These are phyloP conservation scores for Drosophila rhopaloa DNA, from an alignment of 1,140 invertebrate genomes.

Conservation along the genomic window DNA sequence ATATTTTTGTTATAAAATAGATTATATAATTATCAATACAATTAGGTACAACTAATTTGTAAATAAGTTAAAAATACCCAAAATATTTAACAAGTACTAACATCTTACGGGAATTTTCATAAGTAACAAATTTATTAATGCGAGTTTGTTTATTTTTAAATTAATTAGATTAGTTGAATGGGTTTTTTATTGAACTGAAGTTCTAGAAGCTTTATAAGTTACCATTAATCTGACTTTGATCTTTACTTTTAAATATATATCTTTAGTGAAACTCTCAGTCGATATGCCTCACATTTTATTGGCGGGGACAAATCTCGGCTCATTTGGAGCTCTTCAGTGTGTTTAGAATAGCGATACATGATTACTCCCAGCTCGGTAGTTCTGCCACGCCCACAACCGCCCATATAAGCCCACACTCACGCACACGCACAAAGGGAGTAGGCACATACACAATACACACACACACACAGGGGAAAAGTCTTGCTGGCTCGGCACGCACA, in stretches of 20 bases:
- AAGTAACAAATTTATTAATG: too few species aligned
- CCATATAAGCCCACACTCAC: conserved; percentile 7
- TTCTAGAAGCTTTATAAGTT: too few species aligned
- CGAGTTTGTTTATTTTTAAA: too few species aligned
- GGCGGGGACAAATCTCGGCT: conserved; percentile 29
- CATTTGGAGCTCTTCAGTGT: conserved; percentile 39
- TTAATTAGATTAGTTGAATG: too few species aligned
- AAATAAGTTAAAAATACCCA: too few species aligned
- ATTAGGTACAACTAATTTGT: too few species aligned
- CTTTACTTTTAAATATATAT: not conserved
- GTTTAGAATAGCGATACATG: conserved; percentile 41
- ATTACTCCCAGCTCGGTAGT: conserved; percentile 44
- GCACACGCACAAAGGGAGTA: conserved; percentile 3
- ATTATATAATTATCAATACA: too few species aligned
- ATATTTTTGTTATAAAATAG: too few species aligned
- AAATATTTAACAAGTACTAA: too few species aligned
- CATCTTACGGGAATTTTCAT: too few species aligned
- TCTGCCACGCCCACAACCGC: conserved; percentile 29
- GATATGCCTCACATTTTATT: conserved; percentile 3
- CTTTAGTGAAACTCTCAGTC: not conserved
- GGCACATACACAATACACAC: conserved; percentile 12
- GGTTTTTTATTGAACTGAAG: too few species aligned
- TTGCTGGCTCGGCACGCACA: conserved; percentile 57
- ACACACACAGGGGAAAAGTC: conserved; percentile 28
- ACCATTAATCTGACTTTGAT: not conserved